Percentiles rank a stretch among this genome's conserved stretches.
These are phyloP conservation scores for Sebastes iracundus DNA, from an alignment of 2,797 vertebrate genomes.

Conservation along the genomic window DNA sequence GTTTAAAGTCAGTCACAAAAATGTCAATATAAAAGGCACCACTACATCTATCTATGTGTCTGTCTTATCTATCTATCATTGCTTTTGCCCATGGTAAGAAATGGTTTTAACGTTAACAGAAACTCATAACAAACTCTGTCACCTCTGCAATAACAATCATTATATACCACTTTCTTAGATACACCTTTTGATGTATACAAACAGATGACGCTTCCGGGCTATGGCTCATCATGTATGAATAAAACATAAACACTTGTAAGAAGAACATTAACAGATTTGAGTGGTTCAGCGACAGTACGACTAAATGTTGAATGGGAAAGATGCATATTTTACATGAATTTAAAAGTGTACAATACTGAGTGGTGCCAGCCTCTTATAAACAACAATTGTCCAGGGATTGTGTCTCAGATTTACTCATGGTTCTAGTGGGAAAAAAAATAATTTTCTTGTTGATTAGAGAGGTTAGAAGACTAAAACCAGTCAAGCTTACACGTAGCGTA, in stretches of 20 bases:
- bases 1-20: conserved; percentile 11
- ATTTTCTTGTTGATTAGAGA: background rate
- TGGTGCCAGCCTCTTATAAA: background rate
- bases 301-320: conserved; percentile 6
- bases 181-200: background rate
- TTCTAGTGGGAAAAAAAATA: background rate
- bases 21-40: background rate
- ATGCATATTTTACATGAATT: conserved; percentile 11
- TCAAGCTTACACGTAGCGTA: background rate
- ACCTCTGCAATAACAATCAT: background rate
- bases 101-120: background rate
- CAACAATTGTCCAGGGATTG: background rate
- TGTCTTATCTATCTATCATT: background rate
- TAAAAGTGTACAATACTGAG: background rate
- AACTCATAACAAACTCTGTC: background rate
- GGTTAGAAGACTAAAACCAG: background rate
- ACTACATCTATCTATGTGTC: background rate
- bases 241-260: background rate
- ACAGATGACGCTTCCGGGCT: background rate
- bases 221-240: background rate
- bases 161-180: background rate
- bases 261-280: background rate
- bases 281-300: background rate
- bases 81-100: background rate
- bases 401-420: background rate